Evolutionary conservation across 2,113 vertebrate species (phyloP).

Genomic region (Protobothrops mucrosquamatus): DNA sequence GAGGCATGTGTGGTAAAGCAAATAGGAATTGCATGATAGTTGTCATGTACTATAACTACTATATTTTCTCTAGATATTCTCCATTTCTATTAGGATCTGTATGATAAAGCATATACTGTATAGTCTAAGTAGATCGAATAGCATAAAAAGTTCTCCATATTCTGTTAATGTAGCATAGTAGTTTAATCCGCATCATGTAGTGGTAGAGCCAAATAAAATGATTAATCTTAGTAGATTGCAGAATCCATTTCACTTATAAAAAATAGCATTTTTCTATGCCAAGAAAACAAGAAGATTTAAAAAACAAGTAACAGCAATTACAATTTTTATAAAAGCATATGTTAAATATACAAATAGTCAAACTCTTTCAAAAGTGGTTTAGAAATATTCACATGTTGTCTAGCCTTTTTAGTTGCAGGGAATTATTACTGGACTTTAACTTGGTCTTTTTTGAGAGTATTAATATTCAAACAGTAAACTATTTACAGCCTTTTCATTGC

Average conservation of each 20-base stretch:
- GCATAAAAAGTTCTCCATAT: background rate
- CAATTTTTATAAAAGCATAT: background rate
- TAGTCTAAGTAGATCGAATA: background rate
- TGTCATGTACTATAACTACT: background rate
- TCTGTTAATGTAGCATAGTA: background rate
- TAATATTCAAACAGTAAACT: background rate
- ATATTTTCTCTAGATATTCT: background rate
- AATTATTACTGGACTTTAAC: background rate
- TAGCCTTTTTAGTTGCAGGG: background rate
- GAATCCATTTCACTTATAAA: background rate
- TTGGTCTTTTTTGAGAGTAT: background rate
- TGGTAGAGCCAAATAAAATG: background rate
- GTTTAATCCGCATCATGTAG: background rate
- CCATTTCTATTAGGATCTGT: background rate
- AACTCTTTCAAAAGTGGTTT: background rate
- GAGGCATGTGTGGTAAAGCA: background rate
- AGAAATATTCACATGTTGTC: background rate
- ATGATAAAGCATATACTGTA: background rate
- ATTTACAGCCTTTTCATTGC: background rate
- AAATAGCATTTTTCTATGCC: background rate
- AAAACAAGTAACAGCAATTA: background rate
- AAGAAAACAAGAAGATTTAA: background rate
- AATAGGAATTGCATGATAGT: background rate
- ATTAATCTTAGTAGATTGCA: background rate
- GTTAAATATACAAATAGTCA: background rate